phyloP scores from a whole-genome alignment of 1,140 invertebrate species.

The Temnothorax curvispinosus region DNA sequence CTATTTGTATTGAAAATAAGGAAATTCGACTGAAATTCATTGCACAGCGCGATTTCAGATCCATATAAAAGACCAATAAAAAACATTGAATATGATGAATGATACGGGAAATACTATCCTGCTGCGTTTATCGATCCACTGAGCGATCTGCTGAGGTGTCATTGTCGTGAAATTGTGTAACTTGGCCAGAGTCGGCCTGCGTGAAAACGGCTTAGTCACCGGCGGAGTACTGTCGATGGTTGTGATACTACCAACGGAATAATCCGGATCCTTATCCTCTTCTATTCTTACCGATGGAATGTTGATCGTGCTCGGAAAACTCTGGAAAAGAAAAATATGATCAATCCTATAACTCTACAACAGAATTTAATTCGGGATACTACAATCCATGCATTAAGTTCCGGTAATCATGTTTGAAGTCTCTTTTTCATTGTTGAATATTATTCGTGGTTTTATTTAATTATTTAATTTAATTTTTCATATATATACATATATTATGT shows the following conservation, averaged over 20 bases:
- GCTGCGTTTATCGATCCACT: slow-evolving; percentile 94
- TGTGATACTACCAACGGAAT: slow-evolving; percentile 79
- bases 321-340: slow-evolving; percentile 84
- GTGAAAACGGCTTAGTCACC: slow-evolving; percentile 75
- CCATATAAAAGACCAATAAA: slow-evolving; percentile 94
- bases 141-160: slow-evolving; percentile 94
- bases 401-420: not conserved
- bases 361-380: not conserved
- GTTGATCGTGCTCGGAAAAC: slow-evolving; percentile 88
- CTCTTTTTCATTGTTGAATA: not conserved
- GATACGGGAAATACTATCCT: slow-evolving; percentile 91
- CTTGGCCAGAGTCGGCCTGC: slow-evolving; percentile 81
- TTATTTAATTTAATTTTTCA: not conserved
- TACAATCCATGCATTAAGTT: not conserved
- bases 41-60: slow-evolving; percentile 76
- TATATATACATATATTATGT: not conserved
- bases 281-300: slow-evolving; percentile 89
- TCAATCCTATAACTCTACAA: not conserved
- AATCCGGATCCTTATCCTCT: slow-evolving; percentile 87
- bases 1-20: not conserved
- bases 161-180: slow-evolving; percentile 90
- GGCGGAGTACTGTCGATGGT: slow-evolving; percentile 81
- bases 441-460: not conserved
- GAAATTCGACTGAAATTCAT: not conserved
- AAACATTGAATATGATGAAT: slow-evolving; percentile 93